A percentile compares a stretch with the other conserved stretches of the same genome.
Evolutionary conservation across 2,888 invertebrate species (phyloP).

Genomic region (Tachina fera): DNA sequence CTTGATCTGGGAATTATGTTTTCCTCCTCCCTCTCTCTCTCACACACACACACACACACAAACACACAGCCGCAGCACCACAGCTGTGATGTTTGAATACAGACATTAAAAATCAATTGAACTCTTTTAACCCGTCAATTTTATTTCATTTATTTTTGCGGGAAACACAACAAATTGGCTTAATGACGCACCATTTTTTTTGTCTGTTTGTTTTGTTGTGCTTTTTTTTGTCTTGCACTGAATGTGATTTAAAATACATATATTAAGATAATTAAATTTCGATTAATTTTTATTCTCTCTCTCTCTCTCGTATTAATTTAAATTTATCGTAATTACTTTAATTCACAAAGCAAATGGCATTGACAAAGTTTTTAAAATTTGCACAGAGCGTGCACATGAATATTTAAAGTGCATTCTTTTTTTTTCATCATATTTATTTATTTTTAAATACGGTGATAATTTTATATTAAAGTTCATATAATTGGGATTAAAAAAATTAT

Average conservation of each 20-base stretch:
- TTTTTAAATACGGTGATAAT: constrained; percentile 35
- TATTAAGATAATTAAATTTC: constrained; percentile 53
- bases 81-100: constrained; percentile 4
- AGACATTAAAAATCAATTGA: constrained; percentile 41
- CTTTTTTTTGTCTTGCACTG: not conserved
- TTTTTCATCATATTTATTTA: not conserved
- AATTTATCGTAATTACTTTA: constrained; percentile 50
- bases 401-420: constrained; percentile 1
- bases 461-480: constrained; percentile 35
- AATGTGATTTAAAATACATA: constrained; percentile 32
- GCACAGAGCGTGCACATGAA: constrained; percentile 5
- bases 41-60: not conserved
- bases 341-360: constrained; percentile 14
- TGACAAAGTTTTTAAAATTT: constrained; percentile 11
- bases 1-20: not conserved
- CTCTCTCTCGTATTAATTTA: constrained; percentile 40
- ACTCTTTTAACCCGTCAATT: constrained; percentile 21
- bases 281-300: constrained; percentile 30
- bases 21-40: no score
- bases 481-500: constrained; percentile 7
- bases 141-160: not conserved
- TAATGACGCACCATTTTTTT: constrained; percentile 17
- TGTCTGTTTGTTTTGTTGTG: not conserved
- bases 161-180: constrained; percentile 15
- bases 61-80: no score